Evolutionary conservation across 1,140 invertebrate species (phyloP), one percentile per base, ranked within the genome.

Genomic region (Berghia stephanieae): DNA sequence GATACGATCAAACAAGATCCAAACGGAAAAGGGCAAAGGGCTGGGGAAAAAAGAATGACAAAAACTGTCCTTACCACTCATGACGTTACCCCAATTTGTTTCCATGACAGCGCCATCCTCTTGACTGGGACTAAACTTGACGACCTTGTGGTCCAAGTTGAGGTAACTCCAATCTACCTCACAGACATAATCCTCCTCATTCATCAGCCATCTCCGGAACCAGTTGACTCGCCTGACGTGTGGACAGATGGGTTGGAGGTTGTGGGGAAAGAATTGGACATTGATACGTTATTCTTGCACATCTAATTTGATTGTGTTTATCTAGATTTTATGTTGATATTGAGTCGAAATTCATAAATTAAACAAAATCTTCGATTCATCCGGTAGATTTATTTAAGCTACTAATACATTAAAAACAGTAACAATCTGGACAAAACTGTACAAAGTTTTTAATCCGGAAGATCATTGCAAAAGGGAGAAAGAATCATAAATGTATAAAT

Each of bases 31-130:
- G n/a, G n/a, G n/a, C n/a, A n/a, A n/a, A n/a, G n/a, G n/a, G n/a
- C n/a, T n/a, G n/a, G n/a, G n/a, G n/a, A n/a, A n/a, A n/a, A n/a
- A n/a, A n/a, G n/a, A n/a, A n/a, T n/a, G n/a, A n/a, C n/a, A n/a
- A n/a, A n/a, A n/a, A n/a, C 57, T 16, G 31, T 34, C 13, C 52
- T 72, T n/a, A 72, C 69, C 80, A 21, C 77, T 79, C 6, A 40
- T 75, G 60, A 81, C 63, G 42, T 77, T 74, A 44, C 80, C 80
- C 49, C 74, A 81, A n/a, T 76, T 63, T 5, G 80, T 79, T 8
- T 77, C 57, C 27, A 72, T 72, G 40, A 44, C 52, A 5, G 77
- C 75, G 31, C 60, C 60, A 24, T 77, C 60, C 4, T 71, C 46
- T n/a, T 78, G 71, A 21, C 76, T 66, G 4, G 74, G 43, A 1